A percentile compares a stretch with the other conserved stretches of the same genome.
phyloP scores from a whole-genome alignment of 2,888 invertebrate genomes.

The Chalcosyrphus nemorum region DNA sequence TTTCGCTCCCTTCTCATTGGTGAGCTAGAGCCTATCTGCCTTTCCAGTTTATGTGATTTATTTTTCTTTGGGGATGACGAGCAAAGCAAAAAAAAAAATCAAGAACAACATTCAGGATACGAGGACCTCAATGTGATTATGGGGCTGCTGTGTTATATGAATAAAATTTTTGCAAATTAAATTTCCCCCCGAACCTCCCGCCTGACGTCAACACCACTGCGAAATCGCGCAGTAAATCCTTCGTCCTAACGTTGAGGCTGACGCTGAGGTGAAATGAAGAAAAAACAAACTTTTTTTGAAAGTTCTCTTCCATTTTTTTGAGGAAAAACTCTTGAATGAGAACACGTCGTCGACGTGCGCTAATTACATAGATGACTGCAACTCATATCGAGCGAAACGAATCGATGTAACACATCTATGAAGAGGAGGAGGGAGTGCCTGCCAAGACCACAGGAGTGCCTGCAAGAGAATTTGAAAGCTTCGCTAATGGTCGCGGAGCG shows the following conservation, averaged over 20 bases:
- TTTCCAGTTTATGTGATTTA: constrained; percentile 19
- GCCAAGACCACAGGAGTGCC: too few relatives aligned
- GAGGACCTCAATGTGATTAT: constrained; percentile 64
- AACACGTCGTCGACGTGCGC: constrained; percentile 57
- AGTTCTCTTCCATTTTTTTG: constrained; percentile 48
- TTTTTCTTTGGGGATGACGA: constrained; percentile 16
- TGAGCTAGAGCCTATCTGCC: background rate
- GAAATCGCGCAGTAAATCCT: constrained; percentile 1
- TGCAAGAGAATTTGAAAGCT: constrained; percentile 27
- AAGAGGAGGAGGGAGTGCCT: too few relatives aligned
- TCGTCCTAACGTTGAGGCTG: constrained; percentile 22
- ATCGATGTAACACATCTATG: constrained; percentile 62
- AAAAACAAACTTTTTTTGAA: constrained; percentile 48
- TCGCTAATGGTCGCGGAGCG: constrained; percentile 21
- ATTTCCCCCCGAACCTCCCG: background rate
- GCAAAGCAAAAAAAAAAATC: constrained; percentile 2
- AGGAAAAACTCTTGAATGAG: background rate
- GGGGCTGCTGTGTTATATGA: constrained; percentile 61
- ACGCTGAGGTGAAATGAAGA: too few relatives aligned
- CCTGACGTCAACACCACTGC: background rate
- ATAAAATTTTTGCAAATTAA: constrained; percentile 64
- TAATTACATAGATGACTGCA: constrained; percentile 72
- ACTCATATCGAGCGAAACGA: constrained; percentile 66
- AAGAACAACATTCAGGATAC: constrained; percentile 56
- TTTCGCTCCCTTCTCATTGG: background rate